Evolutionary conservation across 1,140 invertebrate species (phyloP).

Genomic region (Drosophila malerkotliana): DNA sequence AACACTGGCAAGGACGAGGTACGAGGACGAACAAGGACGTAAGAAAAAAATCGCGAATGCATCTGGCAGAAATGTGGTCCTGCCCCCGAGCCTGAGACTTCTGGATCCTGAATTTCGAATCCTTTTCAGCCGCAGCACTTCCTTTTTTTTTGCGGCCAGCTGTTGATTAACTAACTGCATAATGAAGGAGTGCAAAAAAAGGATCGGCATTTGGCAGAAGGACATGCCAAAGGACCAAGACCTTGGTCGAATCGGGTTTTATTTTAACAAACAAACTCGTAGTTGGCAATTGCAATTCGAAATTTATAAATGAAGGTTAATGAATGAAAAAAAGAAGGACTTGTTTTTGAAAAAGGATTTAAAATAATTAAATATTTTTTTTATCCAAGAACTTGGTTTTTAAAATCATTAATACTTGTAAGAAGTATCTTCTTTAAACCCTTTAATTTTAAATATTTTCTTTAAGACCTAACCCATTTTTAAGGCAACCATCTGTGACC

Average conservation of each 20-base stretch:
- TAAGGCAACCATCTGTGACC: slow-evolving; percentile 59
- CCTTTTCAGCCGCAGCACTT: slow-evolving; percentile 62
- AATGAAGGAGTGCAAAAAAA: slow-evolving; percentile 44
- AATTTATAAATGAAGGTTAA: background rate
- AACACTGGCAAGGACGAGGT: background rate
- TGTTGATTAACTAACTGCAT: slow-evolving; percentile 76
- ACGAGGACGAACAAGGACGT: background rate
- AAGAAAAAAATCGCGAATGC: slow-evolving; percentile 32
- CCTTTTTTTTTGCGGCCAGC: slow-evolving; percentile 71
- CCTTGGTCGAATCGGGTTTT: slow-evolving; percentile 16
- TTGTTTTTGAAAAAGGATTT: background rate
- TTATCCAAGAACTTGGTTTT: too few species aligned
- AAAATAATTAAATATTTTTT: too few species aligned
- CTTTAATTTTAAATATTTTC: too few species aligned
- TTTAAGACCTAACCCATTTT: slow-evolving; percentile 1
- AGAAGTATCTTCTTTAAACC: too few species aligned
- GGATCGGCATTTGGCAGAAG: background rate
- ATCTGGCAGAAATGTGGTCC: slow-evolving; percentile 43
- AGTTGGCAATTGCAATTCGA: background rate
- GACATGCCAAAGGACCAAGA: background rate
- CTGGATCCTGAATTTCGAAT: slow-evolving; percentile 16
- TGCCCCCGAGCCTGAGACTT: slow-evolving; percentile 39
- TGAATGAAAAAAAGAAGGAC: too few species aligned
- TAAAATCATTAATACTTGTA: too few species aligned
- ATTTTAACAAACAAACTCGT: slow-evolving; percentile 7